Conservation (phyloP, 2,888 invertebrate genomes). For the Apodemia duryi region DNA sequence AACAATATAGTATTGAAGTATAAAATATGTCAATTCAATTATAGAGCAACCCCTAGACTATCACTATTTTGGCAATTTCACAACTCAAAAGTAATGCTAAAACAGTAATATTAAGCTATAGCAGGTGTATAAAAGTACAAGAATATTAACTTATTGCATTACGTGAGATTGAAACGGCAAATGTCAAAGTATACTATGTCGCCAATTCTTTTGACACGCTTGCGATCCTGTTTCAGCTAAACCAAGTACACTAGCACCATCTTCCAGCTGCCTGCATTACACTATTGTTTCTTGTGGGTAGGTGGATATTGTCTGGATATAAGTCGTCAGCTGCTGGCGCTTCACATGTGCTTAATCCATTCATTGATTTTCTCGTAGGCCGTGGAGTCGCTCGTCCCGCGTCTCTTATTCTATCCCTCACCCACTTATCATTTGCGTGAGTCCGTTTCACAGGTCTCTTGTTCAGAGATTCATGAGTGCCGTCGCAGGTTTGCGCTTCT, state of each 20-base stretch:
- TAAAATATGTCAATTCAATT: too few relatives aligned
- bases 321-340: conserved; percentile 61
- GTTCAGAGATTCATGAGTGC: conserved; percentile 60
- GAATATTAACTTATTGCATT: background rate
- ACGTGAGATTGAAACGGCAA: background rate
- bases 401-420: conserved; percentile 48
- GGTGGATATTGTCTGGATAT: conserved; percentile 52
- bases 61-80: too few relatives aligned
- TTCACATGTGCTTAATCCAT: conserved; percentile 50
- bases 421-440: conserved; percentile 58
- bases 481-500: conserved; percentile 50
- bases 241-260: conserved; percentile 48
- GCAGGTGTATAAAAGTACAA: too few relatives aligned
- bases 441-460: conserved; percentile 81
- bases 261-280: conserved; percentile 39
- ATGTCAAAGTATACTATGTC: background rate
- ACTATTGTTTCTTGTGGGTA: conserved; percentile 40
- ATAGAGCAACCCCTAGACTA: too few relatives aligned
- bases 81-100: too few relatives aligned
- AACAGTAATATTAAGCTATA: too few relatives aligned
- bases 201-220: background rate
- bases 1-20: too few relatives aligned
- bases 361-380: conserved; percentile 48
- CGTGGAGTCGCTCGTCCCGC: conserved; percentile 60
- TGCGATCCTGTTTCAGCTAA: background rate